Evolutionary conservation across 2,888 invertebrate species (phyloP).

Genomic region (Acrocyrtus sp.): DNA sequence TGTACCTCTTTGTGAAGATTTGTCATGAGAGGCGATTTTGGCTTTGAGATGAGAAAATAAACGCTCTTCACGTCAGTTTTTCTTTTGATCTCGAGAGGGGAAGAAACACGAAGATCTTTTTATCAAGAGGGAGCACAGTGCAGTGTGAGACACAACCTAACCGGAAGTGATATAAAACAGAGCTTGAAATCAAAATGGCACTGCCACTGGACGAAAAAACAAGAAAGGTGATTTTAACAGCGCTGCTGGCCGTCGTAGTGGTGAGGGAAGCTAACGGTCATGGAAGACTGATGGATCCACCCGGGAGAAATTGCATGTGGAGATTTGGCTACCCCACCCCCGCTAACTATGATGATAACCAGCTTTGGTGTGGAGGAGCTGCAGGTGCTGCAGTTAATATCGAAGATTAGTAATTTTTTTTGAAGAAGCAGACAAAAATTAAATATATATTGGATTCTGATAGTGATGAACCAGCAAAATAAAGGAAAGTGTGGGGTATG

Average conservation of each 20-base stretch:
- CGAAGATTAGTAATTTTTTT: background rate
- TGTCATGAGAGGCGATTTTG: too few species aligned
- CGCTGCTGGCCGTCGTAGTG: slow-evolving; percentile 12
- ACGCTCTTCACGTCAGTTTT: too few species aligned
- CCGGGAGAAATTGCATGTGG: slow-evolving; percentile 95
- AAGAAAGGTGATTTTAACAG: too few species aligned
- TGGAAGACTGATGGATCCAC: slow-evolving; percentile 91
- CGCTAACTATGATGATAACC: slow-evolving; percentile 94
- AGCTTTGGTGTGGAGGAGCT: slow-evolving; percentile 91
- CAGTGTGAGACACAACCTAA: too few species aligned
- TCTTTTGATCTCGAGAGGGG: too few species aligned
- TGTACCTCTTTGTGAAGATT: too few species aligned
- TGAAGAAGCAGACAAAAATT: background rate
- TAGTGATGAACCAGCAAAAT: slow-evolving; percentile 52
- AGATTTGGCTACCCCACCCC: slow-evolving; percentile 92
- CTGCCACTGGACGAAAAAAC: too few species aligned
- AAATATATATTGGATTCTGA: background rate
- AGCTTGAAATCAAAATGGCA: too few species aligned
- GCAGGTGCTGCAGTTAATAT: slow-evolving; percentile 71
- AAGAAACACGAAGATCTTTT: too few species aligned
- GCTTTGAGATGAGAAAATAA: too few species aligned
- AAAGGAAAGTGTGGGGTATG: slow-evolving; percentile 50
- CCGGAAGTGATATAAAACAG: too few species aligned
- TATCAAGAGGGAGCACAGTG: too few species aligned
- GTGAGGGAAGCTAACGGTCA: slow-evolving; percentile 69